Evolutionary conservation across 2,797 vertebrate genomes (phyloP), one percentile per base, ranked within the genome.

Genomic region (Tachyglossus aculeatus): DNA sequence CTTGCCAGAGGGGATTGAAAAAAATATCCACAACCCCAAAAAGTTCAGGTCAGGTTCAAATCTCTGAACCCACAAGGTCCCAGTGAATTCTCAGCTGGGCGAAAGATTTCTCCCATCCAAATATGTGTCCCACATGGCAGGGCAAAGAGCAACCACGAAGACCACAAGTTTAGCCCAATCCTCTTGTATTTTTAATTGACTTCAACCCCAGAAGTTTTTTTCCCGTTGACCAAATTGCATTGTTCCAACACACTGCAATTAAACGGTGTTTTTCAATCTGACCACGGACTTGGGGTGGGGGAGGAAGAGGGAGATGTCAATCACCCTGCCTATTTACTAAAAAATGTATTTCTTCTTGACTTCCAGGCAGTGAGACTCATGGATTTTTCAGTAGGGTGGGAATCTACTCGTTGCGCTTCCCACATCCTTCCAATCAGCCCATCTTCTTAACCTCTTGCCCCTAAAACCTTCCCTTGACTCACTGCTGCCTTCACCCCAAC

Each of bases 151-250:
- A 71, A 73, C 67, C 73, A 73, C 44, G 2, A 36, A 40, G 60
- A 68, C 80, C 68, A 69, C 56, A 76, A 64, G 34, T 75, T 71
- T 76, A 74, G 71, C 59, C 51, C 57, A 37, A 16, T 37, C 61
- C 16, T 62, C 73, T 73, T 68, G 44, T 76, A 75, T 74, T 83
- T 75, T 81, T 73, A 78, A 78, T 76, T 81, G 73, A 69, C 59
- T 69, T 68, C 18, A 64, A 37, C 24, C 57, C 19, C 15, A 32
- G 70, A 47, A 14, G 63, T 7, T 55, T 25, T 44, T 44, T 44
- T 44, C 27, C 18, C 64, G 29, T 73, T 83, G 18, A 79, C 45
- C 53, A 37, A 75, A 74, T 40, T 71, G 33, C 77, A 61, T 59
- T 48, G 75, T 51, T 67, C 34, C 58, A 68, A 74, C 77, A 75